These are phyloP conservation scores for Echeneis naucrates DNA, from an alignment of 2,797 vertebrate genomes.

Conservation along the genomic window DNA sequence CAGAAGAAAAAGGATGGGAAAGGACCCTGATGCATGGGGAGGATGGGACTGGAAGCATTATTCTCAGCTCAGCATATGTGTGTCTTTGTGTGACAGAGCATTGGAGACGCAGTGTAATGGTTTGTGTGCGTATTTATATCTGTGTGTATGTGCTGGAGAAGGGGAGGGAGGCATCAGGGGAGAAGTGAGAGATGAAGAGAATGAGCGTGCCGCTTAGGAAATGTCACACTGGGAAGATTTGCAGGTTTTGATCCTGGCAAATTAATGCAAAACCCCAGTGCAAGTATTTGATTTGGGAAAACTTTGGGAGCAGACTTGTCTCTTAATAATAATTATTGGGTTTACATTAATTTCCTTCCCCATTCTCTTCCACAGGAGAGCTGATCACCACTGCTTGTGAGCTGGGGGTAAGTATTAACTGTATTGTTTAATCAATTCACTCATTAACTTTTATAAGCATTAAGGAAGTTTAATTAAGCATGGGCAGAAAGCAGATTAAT, in stretches of 20 bases:
- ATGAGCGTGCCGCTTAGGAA: conserved; percentile 90
- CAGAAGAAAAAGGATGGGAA: conserved; percentile 68
- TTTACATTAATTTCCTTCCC: conserved; percentile 97
- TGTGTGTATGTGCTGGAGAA: conserved; percentile 56
- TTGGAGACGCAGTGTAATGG: conserved; percentile 71
- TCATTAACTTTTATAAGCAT: conserved; percentile 99
- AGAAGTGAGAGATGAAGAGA: conserved; percentile 84
- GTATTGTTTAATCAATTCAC: conserved; percentile 99
- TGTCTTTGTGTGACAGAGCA: conserved; percentile 81
- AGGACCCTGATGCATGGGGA: conserved; percentile 75
- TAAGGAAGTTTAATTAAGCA: conserved; percentile 99
- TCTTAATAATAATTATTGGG: conserved; percentile 99
- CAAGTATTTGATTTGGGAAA: conserved; percentile 99
- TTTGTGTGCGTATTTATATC: conserved; percentile 57
- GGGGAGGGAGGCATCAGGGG: conserved; percentile 79
- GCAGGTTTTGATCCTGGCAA: conserved; percentile 98
- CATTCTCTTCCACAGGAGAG: conserved; percentile 99
- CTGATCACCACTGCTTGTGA: conserved; percentile 99
- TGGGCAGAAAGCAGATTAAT: conserved; percentile 99
- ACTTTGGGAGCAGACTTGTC: conserved; percentile 99
- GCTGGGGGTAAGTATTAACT: conserved; percentile 99
- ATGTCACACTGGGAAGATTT: conserved; percentile 99
- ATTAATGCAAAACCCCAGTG: conserved; percentile 99
- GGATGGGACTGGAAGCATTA: conserved; percentile 79
- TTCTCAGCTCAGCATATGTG: conserved; percentile 81